Conservation (phyloP, 2,113 vertebrate genomes). For the Phylloscopus trochiloides region DNA sequence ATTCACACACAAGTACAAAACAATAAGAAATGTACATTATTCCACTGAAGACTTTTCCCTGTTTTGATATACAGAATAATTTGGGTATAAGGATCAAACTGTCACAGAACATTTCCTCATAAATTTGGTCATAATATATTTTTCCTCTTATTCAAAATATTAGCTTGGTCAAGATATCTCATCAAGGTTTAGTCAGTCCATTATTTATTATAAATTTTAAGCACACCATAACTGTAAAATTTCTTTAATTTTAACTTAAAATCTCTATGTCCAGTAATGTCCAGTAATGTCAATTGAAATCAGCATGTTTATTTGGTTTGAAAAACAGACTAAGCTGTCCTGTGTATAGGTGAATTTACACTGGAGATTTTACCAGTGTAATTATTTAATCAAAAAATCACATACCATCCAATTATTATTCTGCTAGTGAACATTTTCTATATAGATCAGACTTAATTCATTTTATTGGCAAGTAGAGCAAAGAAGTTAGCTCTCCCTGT, state of each 20-base stretch:
- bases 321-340: not conserved
- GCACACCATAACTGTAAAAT: not conserved
- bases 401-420: not conserved
- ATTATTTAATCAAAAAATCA: conserved; percentile 5
- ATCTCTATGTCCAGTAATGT: not conserved
- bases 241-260: not conserved
- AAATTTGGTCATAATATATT: not conserved
- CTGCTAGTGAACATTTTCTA: not conserved
- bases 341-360: not conserved
- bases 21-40: not conserved
- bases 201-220: not conserved
- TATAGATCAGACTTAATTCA: not conserved
- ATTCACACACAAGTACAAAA: fast-evolving
- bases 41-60: not conserved
- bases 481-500: not conserved
- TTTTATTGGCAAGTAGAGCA: conserved; percentile 16
- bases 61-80: not conserved
- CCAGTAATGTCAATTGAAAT: not conserved
- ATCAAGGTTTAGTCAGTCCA: not conserved
- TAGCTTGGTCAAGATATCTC: not conserved
- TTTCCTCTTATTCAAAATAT: not conserved
- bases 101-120: not conserved
- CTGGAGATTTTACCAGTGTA: not conserved
- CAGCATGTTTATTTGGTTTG: not conserved
- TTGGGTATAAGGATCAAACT: not conserved